These are phyloP conservation scores for Cecidostiba fungosa DNA, from an alignment of 2,888 invertebrate species.

Conservation along the genomic window DNA sequence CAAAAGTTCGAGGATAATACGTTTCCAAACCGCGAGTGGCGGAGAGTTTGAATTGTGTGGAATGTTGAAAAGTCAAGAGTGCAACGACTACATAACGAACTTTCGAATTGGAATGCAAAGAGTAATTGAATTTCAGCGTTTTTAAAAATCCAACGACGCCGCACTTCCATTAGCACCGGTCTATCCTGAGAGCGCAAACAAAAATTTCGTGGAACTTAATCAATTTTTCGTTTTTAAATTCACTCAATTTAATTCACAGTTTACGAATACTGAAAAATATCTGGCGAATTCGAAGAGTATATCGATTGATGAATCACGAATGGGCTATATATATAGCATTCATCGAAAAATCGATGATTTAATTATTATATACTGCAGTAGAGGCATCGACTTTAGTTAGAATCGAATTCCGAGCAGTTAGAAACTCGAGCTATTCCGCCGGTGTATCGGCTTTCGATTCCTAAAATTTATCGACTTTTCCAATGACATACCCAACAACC, in stretches of 20 bases:
- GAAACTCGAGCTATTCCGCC: not conserved
- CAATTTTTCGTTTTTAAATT: no score
- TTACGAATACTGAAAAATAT: not conserved
- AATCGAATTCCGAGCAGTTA: not conserved
- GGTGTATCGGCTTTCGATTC: not conserved
- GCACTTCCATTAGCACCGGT: no score
- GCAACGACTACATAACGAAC: not conserved
- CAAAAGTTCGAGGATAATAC: constrained; percentile 1
- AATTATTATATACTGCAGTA: not conserved
- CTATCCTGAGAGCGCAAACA: no score
- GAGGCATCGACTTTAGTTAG: not conserved
- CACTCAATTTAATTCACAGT: no score
- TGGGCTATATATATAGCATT: not conserved
- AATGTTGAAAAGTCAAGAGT: not conserved
- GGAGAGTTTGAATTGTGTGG: not conserved
- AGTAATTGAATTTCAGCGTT: constrained; percentile 3
- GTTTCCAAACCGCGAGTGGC: not conserved
- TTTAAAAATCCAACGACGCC: not conserved
- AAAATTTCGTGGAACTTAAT: no score
- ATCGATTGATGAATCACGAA: not conserved
- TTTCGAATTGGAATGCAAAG: not conserved
- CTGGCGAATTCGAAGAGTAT: not conserved
- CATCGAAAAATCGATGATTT: constrained; percentile 30
- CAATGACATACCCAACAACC: not conserved
- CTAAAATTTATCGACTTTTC: constrained; percentile 28